Conservation (phyloP, 2,113 vertebrate genomes). For the Vidua chalybeata region DNA sequence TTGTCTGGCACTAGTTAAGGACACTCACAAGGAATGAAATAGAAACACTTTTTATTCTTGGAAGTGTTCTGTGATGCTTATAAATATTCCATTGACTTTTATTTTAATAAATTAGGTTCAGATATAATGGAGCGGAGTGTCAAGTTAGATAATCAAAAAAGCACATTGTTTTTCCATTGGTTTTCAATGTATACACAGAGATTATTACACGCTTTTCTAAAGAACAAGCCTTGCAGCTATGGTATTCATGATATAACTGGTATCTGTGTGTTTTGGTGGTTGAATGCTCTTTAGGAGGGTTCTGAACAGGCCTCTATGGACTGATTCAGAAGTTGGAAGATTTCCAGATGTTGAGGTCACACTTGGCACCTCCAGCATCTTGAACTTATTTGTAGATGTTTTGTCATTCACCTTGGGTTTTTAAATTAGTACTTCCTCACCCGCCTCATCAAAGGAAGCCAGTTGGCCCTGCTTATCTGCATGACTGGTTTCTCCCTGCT, state of each 20-base stretch:
- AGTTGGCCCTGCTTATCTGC: neutral
- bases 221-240: neutral
- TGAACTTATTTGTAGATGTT: neutral
- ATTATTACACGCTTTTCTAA: neutral
- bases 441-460: neutral
- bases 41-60: neutral
- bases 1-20: neutral
- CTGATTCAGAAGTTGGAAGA: neutral
- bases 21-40: neutral
- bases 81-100: neutral
- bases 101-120: neutral
- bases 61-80: neutral
- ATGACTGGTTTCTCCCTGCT: neutral
- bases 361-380: neutral
- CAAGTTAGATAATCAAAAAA: neutral
- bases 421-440: neutral
- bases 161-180: neutral
- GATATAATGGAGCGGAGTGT: neutral
- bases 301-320: neutral
- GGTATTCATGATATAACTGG: neutral
- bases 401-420: neutral
- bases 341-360: conserved; percentile 1
- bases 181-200: neutral
- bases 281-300: neutral
- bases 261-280: neutral